phyloP scores from a whole-genome alignment of 2,113 vertebrate species.

The Tragelaphus strepsiceros region DNA sequence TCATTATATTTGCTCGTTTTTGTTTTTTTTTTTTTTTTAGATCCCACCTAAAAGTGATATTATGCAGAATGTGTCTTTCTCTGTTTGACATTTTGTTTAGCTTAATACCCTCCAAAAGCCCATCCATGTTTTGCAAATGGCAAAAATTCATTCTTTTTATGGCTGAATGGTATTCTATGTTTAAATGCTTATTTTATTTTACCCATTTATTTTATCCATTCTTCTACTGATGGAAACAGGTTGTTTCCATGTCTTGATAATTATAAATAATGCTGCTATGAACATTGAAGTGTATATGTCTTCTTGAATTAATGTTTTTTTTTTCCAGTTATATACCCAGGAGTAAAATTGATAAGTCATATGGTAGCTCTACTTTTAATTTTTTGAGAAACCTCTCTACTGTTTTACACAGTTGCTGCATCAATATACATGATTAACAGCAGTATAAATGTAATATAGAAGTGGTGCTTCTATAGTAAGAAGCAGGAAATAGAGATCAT shows the following conservation, averaged over 20 bases:
- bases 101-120: not conserved
- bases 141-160: not conserved
- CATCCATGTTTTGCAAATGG: not conserved
- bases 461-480: not conserved
- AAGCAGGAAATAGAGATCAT: not conserved
- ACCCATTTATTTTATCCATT: not conserved
- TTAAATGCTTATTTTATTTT: not conserved
- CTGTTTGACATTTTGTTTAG: not conserved
- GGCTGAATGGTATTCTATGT: not conserved
- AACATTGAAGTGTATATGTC: not conserved
- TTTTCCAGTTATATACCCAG: not conserved
- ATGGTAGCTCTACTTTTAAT: not conserved
- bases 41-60: not conserved
- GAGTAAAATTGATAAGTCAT: not conserved
- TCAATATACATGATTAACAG: not conserved
- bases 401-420: not conserved
- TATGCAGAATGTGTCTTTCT: not conserved
- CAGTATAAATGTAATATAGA: not conserved
- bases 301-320: not conserved
- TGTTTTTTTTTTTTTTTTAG: too few relatives aligned
- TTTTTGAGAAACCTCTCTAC: not conserved
- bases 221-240: not conserved
- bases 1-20: not conserved
- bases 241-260: not conserved
- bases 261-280: not conserved